phyloP scores from a whole-genome alignment of 2,113 vertebrate genomes.

The Triplophysa rosa region DNA sequence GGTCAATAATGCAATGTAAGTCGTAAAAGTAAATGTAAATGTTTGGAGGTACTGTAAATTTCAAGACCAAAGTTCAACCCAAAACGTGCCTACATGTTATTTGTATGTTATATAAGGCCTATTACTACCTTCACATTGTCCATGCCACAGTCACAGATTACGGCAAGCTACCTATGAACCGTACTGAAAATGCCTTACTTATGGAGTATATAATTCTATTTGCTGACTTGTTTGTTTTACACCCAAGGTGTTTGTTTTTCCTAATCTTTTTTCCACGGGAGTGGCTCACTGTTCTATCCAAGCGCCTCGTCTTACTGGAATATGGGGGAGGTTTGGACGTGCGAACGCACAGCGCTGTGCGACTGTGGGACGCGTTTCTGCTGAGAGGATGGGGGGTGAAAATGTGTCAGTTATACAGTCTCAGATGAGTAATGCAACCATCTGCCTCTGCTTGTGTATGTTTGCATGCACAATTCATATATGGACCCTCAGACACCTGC shows the following conservation, averaged over 20 bases:
- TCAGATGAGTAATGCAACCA: constrained; percentile 44
- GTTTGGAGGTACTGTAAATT: neutral
- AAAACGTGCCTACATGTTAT: too few relatives aligned
- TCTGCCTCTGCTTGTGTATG: constrained; percentile 34
- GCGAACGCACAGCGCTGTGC: constrained; percentile 23
- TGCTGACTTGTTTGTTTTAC: constrained; percentile 27
- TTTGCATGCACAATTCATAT: constrained; percentile 2
- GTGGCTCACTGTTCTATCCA: constrained; percentile 15
- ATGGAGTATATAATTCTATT: neutral
- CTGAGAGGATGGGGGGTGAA: constrained; percentile 30
- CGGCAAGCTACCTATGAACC: neutral
- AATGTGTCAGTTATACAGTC: constrained; percentile 41
- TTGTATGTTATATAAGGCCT: too few relatives aligned
- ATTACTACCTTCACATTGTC: neutral
- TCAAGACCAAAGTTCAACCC: neutral
- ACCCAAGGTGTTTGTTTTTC: constrained; percentile 23
- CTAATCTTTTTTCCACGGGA: neutral
- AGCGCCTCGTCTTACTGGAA: constrained; percentile 30
- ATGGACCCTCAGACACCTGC: neutral
- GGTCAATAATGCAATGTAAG: too few relatives aligned
- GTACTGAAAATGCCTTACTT: neutral
- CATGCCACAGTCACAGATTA: neutral
- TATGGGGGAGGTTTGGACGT: constrained; percentile 41
- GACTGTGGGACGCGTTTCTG: constrained; percentile 36
- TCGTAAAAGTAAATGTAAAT: too few relatives aligned